phyloP scores from a whole-genome alignment of 2,888 invertebrate genomes.

The Tanytarsus gracilentus region DNA sequence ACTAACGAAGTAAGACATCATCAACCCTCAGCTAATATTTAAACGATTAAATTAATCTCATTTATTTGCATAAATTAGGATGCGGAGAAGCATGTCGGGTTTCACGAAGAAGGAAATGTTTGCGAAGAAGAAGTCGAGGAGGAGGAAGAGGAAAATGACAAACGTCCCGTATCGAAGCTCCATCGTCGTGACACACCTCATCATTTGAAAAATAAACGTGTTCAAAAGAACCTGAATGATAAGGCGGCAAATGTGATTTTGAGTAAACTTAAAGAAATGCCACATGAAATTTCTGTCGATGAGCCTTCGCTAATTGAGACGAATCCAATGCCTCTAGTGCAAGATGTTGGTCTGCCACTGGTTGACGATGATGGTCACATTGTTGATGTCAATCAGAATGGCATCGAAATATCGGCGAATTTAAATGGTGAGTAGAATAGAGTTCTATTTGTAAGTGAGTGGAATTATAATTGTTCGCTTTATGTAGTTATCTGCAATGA shows the following conservation, averaged over 20 bases:
- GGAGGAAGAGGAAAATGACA: conserved; percentile 40
- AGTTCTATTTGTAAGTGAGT: neutral
- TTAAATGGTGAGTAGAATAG: conserved; percentile 11
- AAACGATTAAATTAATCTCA: conserved; percentile 24
- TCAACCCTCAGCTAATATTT: neutral
- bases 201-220: conserved; percentile 96
- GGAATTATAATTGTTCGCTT: neutral
- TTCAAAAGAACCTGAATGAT: conserved; percentile 55
- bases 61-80: conserved; percentile 37
- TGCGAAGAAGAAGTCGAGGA: conserved; percentile 32
- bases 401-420: conserved; percentile 23
- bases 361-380: neutral
- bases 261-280: conserved; percentile 21
- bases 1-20: conserved; percentile 11
- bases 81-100: conserved; percentile 54
- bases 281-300: conserved; percentile 1
- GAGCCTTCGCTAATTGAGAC: conserved; percentile 13
- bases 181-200: conserved; percentile 89
- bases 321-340: conserved; percentile 21
- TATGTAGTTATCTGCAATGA: neutral
- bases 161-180: conserved; percentile 40
- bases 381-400: conserved; percentile 4
- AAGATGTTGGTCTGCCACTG: conserved; percentile 25
- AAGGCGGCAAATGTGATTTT: conserved; percentile 60
- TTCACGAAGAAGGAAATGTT: conserved; percentile 46